phyloP scores from a whole-genome alignment of 1,140 invertebrate genomes.

The Catajapyx aquilonaris region DNA sequence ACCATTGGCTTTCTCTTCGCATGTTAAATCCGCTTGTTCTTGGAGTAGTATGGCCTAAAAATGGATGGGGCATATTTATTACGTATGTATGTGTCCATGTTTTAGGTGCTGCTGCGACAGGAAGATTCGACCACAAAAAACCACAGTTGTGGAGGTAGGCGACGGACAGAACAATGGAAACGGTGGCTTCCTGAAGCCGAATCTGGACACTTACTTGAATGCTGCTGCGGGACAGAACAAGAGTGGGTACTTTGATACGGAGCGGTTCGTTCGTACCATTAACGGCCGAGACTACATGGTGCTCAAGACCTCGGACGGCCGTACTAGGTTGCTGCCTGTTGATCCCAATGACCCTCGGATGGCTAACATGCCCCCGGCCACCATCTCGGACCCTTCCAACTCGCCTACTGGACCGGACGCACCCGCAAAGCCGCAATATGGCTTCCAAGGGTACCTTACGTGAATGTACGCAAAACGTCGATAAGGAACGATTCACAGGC shows the following conservation, averaged over 20 bases:
- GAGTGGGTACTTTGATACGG: neutral
- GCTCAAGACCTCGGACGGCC: neutral
- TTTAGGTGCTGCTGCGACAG: neutral
- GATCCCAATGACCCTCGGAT: neutral
- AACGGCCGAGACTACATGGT: neutral
- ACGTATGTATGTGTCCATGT: too few species aligned
- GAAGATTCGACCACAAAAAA: neutral
- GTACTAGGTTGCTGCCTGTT: neutral
- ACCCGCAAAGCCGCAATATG: neutral
- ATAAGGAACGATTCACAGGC: too few species aligned
- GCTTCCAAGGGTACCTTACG: neutral
- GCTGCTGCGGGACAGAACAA: neutral
- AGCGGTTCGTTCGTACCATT: neutral
- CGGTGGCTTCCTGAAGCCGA: neutral
- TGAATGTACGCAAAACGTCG: too few species aligned
- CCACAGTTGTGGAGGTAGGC: neutral
- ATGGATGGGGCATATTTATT: too few species aligned
- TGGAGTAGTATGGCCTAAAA: neutral
- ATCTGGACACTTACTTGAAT: neutral
- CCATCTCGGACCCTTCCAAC: too few species aligned
- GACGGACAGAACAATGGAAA: neutral
- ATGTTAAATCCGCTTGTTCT: neutral
- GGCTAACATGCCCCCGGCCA: too few species aligned
- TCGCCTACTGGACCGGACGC: neutral
- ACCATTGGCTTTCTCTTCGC: neutral